These are phyloP conservation scores for Nebria brevicollis DNA, from an alignment of 2,888 invertebrate genomes.

Conservation along the genomic window DNA sequence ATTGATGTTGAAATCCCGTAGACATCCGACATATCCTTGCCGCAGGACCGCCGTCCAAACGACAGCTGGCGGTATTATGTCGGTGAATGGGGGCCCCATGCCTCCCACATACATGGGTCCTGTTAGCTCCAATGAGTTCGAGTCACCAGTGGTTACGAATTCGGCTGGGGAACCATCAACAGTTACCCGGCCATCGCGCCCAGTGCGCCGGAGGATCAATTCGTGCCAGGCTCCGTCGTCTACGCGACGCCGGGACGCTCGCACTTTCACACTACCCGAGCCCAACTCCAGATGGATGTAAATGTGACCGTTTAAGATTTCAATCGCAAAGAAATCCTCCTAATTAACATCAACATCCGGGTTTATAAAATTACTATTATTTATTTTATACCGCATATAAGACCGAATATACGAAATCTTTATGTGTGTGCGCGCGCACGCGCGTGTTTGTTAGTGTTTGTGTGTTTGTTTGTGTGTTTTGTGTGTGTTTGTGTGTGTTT, in stretches of 20 bases:
- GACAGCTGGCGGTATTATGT: constrained; percentile 81
- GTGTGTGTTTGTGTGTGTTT: too few relatives aligned
- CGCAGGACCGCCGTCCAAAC: constrained; percentile 91
- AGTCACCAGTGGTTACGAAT: constrained; percentile 87
- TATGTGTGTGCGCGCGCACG: too few relatives aligned
- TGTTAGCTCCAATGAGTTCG: constrained; percentile 87
- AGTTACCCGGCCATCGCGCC: constrained; percentile 86
- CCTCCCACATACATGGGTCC: constrained; percentile 91
- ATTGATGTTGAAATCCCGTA: constrained; percentile 89
- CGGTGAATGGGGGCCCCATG: constrained; percentile 81
- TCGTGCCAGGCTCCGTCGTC: constrained; percentile 96
- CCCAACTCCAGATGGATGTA: constrained; percentile 93
- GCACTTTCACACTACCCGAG: constrained; percentile 86
- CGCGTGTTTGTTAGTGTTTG: too few relatives aligned
- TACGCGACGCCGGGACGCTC: constrained; percentile 82
- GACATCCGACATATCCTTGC: constrained; percentile 93
- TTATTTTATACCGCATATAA: too few relatives aligned
- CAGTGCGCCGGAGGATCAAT: constrained; percentile 83
- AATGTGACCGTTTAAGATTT: constrained; percentile 92
- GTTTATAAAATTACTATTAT: too few relatives aligned
- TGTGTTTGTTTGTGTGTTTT: too few relatives aligned
- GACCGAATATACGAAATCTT: too few relatives aligned
- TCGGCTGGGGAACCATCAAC: constrained; percentile 90
- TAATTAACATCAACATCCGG: not conserved
- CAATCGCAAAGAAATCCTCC: constrained; percentile 89